Percentiles rank a stretch among this genome's conserved stretches.
Conservation (phyloP, 1,140 invertebrate genomes). For the Dendroctonus ponderosae region DNA sequence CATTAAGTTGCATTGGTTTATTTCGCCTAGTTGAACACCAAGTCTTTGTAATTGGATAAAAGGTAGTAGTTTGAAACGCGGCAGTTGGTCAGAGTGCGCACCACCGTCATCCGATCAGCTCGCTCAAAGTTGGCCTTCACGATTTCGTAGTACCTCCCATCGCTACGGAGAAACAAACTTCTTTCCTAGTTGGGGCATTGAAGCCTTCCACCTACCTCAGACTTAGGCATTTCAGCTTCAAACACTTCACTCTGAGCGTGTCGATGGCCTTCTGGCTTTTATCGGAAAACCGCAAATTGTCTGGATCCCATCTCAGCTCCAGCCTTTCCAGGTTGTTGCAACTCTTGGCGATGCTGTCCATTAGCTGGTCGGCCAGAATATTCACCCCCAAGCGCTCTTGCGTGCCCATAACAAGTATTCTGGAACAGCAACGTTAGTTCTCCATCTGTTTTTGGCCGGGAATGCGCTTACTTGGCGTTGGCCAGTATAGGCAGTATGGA, state of each 20-base stretch:
- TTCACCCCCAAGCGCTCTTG: conserved; percentile 93
- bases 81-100: conserved; percentile 92
- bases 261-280: conserved; percentile 98
- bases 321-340: conserved; percentile 85
- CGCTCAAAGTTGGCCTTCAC: conserved; percentile 99
- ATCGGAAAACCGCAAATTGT: conserved; percentile 96
- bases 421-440: conserved; percentile 51
- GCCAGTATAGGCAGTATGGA: conserved; percentile 84
- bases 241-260: conserved; percentile 82
- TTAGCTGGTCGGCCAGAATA: conserved; percentile 94
- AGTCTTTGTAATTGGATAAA: conserved; percentile 87
- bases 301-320: conserved; percentile 97
- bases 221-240: conserved; percentile 79
- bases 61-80: conserved; percentile 88
- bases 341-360: conserved; percentile 95
- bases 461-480: conserved; percentile 77
- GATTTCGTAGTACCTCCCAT: conserved; percentile 98
- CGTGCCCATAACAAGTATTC: conserved; percentile 96
- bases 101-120: conserved; percentile 93
- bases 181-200: background rate
- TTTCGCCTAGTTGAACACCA: conserved; percentile 78
- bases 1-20: no score
- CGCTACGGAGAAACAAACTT: conserved; percentile 63
- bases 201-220: conserved; percentile 63
- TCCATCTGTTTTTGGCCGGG: conserved; percentile 2